Base-by-base conservation (phyloP, 2,888 invertebrate genomes). In the Himalopsyche anomala region DNA sequence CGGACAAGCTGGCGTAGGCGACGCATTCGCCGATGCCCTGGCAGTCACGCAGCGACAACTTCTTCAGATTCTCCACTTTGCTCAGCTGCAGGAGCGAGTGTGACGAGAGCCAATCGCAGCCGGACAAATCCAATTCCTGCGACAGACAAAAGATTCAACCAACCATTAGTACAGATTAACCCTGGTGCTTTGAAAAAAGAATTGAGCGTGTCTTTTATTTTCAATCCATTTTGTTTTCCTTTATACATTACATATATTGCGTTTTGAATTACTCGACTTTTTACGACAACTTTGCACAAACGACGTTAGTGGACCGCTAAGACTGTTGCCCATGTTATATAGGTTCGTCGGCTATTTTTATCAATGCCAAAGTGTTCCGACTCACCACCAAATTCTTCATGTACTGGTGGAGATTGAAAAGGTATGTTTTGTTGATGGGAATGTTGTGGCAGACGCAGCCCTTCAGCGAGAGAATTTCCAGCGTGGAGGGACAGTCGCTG, bases 1-100 rank as follows among this genome's bases (percentile, higher is more conserved):
- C 94, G 0, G 96, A 95, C 86, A 97, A 94, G 90, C 96, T 96
- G 0, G 96, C 95, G 91, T 97, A 97, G 0, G 96, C 96, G 19
- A 96, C 95, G 89, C 95, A 96, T 90, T 96, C 96, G 0, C 94
- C 93, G 88, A 97, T 91, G 81, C 94, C 93, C 84, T 91, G 91
- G 89, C 97, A 97, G 62, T 95, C 94, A 74, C 94, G 93, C 89
- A 96, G 91, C 85, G 94, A 92, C 6, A 97, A 92, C 62, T 94
- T 94, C 69, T 94, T 93, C 42, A 97, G 92, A 8, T 92, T 91
- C 1, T 93, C 91, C 90, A 96, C 92, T 91, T 97, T 97, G 89
- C 96, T 96, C 2, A 97, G 92, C 0, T 96, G 94, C 91, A 97
- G 93, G 12, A 97, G 91, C 79, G 95, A 94, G 86, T 96, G 95